Conservation (phyloP, 2,888 invertebrate species). For the Agrotis clavis region DNA sequence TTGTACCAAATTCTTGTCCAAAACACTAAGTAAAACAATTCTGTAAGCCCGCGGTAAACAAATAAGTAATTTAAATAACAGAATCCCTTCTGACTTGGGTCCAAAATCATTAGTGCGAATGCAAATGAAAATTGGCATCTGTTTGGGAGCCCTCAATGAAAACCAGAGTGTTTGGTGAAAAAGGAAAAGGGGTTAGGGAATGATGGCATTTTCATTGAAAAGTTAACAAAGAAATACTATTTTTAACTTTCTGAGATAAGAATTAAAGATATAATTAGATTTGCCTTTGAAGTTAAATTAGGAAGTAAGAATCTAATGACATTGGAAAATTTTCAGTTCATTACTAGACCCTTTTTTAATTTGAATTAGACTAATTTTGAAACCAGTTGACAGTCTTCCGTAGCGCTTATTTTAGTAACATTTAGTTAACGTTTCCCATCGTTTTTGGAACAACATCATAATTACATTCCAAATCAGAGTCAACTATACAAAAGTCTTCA, state of each 20-base stretch:
- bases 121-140: conserved; percentile 53
- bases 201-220: neutral
- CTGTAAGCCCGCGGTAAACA: conserved; percentile 13
- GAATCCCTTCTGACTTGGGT: conserved; percentile 18
- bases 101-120: conserved; percentile 31
- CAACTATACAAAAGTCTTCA: too few relatives aligned
- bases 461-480: too few relatives aligned
- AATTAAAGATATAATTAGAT: neutral
- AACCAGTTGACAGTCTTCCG: too few relatives aligned
- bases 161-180: conserved; percentile 26
- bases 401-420: too few relatives aligned
- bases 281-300: neutral
- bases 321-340: neutral
- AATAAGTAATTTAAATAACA: conserved; percentile 51
- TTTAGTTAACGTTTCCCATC: too few relatives aligned
- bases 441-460: too few relatives aligned
- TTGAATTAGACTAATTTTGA: too few relatives aligned
- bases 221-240: neutral
- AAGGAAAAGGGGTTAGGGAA: neutral
- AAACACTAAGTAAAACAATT: conserved; percentile 31
- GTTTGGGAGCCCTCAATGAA: conserved; percentile 5
- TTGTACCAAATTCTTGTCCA: conserved; percentile 17
- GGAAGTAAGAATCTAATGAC: neutral
- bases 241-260: too few relatives aligned
- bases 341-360: too few relatives aligned